phyloP scores from a whole-genome alignment of 2,888 invertebrate species.

The Brenthis ino region DNA sequence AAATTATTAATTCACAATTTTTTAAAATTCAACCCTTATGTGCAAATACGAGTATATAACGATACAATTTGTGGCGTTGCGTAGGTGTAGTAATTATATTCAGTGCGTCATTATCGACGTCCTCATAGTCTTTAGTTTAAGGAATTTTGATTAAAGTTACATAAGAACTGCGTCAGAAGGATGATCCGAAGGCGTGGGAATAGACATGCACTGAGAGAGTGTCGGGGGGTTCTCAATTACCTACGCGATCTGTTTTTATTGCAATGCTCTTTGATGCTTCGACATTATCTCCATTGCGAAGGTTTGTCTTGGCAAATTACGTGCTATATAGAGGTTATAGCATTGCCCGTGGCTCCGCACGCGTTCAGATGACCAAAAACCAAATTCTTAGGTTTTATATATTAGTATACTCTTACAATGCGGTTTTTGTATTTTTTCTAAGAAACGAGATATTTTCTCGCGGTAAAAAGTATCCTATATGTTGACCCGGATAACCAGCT shows the following conservation, averaged over 20 bases:
- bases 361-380: too few relatives aligned
- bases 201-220: constrained; percentile 73
- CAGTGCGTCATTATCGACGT: constrained; percentile 34
- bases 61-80: constrained; percentile 6
- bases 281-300: constrained; percentile 52
- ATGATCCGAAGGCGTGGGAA: constrained; percentile 71
- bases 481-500: too few relatives aligned
- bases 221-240: constrained; percentile 74
- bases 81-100: constrained; percentile 16
- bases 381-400: too few relatives aligned
- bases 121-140: constrained; percentile 40
- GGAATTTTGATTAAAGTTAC: constrained; percentile 68
- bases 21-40: constrained; percentile 17
- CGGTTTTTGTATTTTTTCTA: too few relatives aligned
- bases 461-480: too few relatives aligned
- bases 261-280: constrained; percentile 61
- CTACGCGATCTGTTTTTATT: constrained; percentile 67
- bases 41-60: constrained; percentile 9
- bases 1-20: not conserved
- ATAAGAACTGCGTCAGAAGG: constrained; percentile 54
- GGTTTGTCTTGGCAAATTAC: constrained; percentile 22
- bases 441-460: too few relatives aligned
- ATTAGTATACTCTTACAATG: too few relatives aligned
- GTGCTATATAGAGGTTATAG: too few relatives aligned
- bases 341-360: too few relatives aligned